phyloP scores from a whole-genome alignment of 2,113 vertebrate species.

The Pelodiscus sinensis region DNA sequence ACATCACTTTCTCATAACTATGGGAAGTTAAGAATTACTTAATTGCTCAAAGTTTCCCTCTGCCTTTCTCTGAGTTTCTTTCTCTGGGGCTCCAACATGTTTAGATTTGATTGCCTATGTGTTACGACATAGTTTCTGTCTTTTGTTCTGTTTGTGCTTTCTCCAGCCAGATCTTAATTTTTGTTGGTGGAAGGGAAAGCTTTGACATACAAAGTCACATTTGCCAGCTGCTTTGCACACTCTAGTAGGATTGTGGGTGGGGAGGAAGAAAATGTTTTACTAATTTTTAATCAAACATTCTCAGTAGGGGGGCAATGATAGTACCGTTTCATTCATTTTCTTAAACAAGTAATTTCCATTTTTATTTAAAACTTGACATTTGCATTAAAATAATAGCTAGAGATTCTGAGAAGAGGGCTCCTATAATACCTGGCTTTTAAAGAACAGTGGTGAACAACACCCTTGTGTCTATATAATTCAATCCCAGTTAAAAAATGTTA shows the following conservation, averaged over 20 bases:
- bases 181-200: background rate
- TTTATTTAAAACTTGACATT: background rate
- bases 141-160: background rate
- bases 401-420: background rate
- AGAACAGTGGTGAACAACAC: background rate
- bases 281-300: background rate
- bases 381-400: background rate
- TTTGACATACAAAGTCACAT: background rate
- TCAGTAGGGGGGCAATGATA: accelerated
- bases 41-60: background rate
- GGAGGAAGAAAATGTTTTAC: too few relatives aligned
- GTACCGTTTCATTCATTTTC: accelerated
- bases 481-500: background rate
- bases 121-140: background rate
- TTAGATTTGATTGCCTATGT: background rate
- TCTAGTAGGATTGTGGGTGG: background rate
- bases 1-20: background rate
- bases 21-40: background rate
- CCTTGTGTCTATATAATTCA: accelerated
- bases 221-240: background rate
- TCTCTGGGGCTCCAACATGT: background rate
- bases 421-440: background rate
- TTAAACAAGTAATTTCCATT: accelerated
- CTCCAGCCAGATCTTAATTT: background rate
- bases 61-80: background rate